Base-by-base conservation (phyloP, 2,113 vertebrate species). In the Alethe castanea region DNA sequence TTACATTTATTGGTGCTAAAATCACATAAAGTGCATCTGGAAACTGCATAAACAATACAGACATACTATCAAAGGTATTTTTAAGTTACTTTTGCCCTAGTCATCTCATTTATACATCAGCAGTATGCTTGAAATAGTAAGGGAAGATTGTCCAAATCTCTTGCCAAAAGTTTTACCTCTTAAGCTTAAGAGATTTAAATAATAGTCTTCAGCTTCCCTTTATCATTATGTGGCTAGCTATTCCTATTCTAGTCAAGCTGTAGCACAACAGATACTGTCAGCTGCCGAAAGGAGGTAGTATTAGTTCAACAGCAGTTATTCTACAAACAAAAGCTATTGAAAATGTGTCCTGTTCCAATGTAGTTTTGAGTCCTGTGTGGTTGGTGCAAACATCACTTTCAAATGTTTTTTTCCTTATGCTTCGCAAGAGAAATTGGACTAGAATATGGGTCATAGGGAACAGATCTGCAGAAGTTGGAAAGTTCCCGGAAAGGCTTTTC, bases 61-160 rank as follows among this genome's bases (percentile, higher is more conserved):
- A 65, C 9, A 2, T 50, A 31, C 12, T 59, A 20, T 22, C 14
- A 26, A 45, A 74, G 48, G 11, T 33, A 13, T 52, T 31, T 59
- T 48, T 17, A 24, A 77, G 17, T 50, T 71, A 26, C 26, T 81
- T 81, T 85, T 17, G 14, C 12, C 7, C 3, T 35, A 24, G 24
- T 86, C 6, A 31, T 45, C 29, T 83, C 18, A 33, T 31, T 28
- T 61, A 2, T 64, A 29, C 3, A 5, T 85, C 14, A 40, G 18
- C 0, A 0, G 3, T 44, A 16, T 40, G 52, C 19, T 26, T 42
- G 7, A 74, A 67, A 26, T 77, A 40, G 1, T 72, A n/a, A 64
- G n/a, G 36, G 24, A 57, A 62, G 36, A 26, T 11, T 22, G 14
- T 66, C 52, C 33, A 54, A 88, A 90, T 18, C 5, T 45, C 54